Base-by-base conservation (phyloP, 2,888 invertebrate species). In the Pandemis cinnamomeana region DNA sequence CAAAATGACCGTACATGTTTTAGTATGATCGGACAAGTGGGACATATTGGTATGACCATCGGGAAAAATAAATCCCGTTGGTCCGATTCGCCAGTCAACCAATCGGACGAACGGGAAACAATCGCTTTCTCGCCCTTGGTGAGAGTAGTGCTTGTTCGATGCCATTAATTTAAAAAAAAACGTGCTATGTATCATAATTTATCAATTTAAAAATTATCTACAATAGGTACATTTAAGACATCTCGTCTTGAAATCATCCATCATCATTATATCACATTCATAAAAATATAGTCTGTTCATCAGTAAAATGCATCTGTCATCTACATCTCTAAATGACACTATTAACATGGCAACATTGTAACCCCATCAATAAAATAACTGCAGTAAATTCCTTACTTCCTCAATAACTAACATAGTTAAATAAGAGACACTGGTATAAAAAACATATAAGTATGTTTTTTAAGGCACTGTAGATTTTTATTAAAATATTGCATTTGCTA, bases 211-310 rank as follows among this genome's bases (percentile, higher is more conserved):
- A 55, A 64, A 48, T 60, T 67, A 46, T 72, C 42, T 72, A 72
- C 41, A 68, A 36, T 61, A 67, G 60, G 61, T 61, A 61, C 61
- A 53, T 67, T 46, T 55, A 62, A 72, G 72, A 72, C 68, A 27
- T 72, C n/a, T 20, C 68, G 63, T 42, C 63, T 69, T 20, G 55
- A 68, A 62, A 63, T 44, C 42, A 69, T 63, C 46, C 41, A 2
- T 20, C 7, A 5, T 69, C 68, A 48, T 36, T 62, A 58, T 63
- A 36, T 46, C 68, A 60, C 13, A 27, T 60, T 66, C 48, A 48
- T 67, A 67, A 66, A 63, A 44, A 44, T 20, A 46, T 15, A 4
- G 7, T 15, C 10, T 46, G 46, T 46, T n/a, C 46, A 27, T 20
- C 3, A 46, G 27, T 44, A 63, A 63, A 63, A 64, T 64, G 64